A percentile compares a stretch with the other conserved stretches of the same genome.
phyloP scores from a whole-genome alignment of 2,797 vertebrate genomes.

The Dromococcyx pavoninus region DNA sequence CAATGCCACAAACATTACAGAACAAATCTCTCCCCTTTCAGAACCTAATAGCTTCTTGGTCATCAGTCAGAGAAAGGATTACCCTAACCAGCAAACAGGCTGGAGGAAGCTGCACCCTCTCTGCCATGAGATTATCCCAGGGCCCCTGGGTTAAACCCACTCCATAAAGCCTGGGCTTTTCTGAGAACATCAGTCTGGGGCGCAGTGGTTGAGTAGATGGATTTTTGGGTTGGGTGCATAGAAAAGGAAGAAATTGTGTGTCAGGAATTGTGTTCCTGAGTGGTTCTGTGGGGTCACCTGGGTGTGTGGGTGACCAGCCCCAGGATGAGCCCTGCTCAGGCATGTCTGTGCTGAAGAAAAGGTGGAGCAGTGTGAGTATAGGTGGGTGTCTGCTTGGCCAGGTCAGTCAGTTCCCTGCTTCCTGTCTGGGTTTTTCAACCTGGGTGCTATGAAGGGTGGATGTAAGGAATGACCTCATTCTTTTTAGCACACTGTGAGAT shows the following conservation, averaged over 20 bases:
- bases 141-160: neutral
- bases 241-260: neutral
- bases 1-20: neutral
- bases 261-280: neutral
- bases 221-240: neutral
- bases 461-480: neutral
- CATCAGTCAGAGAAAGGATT: slow-evolving; percentile 22
- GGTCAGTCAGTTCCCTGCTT: neutral
- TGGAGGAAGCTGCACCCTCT: neutral
- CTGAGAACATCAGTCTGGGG: neutral
- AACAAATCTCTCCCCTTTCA: neutral
- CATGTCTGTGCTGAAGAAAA: neutral
- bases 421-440: neutral
- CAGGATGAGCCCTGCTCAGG: neutral
- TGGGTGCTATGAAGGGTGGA: neutral
- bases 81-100: neutral
- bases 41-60: slow-evolving; percentile 9
- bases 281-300: neutral
- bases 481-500: neutral
- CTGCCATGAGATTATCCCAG: neutral
- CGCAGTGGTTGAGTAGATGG: neutral
- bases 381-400: neutral
- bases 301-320: neutral
- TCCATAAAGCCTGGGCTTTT: neutral
- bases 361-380: too few relatives aligned